phyloP scores from a whole-genome alignment of 2,888 invertebrate species.

The Drosophila recens region DNA sequence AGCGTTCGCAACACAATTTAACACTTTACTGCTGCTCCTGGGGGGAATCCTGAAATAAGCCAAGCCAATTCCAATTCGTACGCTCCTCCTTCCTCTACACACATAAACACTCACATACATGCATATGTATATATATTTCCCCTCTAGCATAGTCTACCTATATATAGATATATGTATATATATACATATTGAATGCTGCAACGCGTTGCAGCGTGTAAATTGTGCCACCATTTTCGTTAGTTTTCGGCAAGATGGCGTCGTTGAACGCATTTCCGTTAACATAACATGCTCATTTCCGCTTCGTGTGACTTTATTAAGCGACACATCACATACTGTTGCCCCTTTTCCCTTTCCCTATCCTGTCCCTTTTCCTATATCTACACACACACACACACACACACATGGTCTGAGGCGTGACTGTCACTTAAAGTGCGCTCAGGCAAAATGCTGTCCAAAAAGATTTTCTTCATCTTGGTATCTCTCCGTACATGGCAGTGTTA shows the following conservation, averaged over 20 bases:
- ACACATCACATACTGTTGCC: constrained; percentile 29
- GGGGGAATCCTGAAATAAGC: constrained; percentile 51
- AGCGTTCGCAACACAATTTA: constrained; percentile 67
- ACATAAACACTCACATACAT: background rate
- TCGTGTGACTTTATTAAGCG: constrained; percentile 76
- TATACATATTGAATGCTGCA: constrained; percentile 28
- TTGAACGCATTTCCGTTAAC: constrained; percentile 79
- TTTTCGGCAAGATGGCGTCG: constrained; percentile 70
- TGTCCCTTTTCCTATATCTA: background rate
- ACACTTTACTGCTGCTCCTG: constrained; percentile 65
- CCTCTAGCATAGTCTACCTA: background rate
- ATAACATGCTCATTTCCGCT: constrained; percentile 81
- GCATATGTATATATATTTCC: background rate
- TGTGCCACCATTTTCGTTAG: constrained; percentile 43
- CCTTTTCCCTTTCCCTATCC: background rate
- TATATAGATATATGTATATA: background rate
- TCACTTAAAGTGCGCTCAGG: constrained; percentile 71
- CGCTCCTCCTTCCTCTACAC: no score
- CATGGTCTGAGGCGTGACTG: constrained; percentile 37
- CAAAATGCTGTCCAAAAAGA: constrained; percentile 65
- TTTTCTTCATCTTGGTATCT: constrained; percentile 27
- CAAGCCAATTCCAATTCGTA: constrained; percentile 53
- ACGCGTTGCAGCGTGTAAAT: constrained; percentile 36
- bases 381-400: constrained; percentile 1
- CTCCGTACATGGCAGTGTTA: constrained; percentile 6